Base-by-base conservation (phyloP, 2,888 invertebrate species). In the Nephrocerus scutellatus region DNA sequence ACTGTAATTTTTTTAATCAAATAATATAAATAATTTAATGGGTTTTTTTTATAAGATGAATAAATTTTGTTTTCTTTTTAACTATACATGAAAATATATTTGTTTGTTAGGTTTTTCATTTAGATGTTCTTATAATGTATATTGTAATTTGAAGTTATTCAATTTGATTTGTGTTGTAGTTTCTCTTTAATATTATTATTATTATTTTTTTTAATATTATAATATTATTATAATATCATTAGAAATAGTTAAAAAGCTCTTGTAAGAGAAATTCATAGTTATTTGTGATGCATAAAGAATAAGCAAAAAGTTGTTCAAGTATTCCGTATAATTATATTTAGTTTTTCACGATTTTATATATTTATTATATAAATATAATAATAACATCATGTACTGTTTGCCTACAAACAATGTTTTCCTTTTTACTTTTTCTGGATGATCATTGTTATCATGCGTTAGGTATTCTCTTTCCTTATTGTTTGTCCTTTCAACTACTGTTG, bases 241-340 rank as follows among this genome's bases (percentile, higher is more conserved):
- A n/a, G n/a, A n/a, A n/a, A n/a, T 38, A 39, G 26, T 41, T 29
- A 28, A 39, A 39, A 44, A 41, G 41, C 39, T 36, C 46, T 25
- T 28, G 36, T 44, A 46, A 50, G 36, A 52, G 50, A 52, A 52
- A 51, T 52, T 53, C 47, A 52, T 50, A 52, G 48, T 49, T 53
- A 49, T 43, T 30, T 49, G 48, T 42, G 46, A 46, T 42, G 44
- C 45, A 45, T 46, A 47, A 44, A 47, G 41, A 47, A 44, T 39
- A 46, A 46, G 48, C 48, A 43, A 46, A 46, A 45, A 51, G 47
- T 46, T 42, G 29, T 26, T 37, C 28, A 33, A 41, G n/a, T 34
- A 35, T 22, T 29, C 33, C 21, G 23, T 21, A 26, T 31, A 23
- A 32, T 45, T 35, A 30, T 35, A 15, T 26, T 36, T 38, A 18